These are phyloP conservation scores for Willisornis vidua DNA, from an alignment of 2,113 vertebrate species.

Conservation along the genomic window DNA sequence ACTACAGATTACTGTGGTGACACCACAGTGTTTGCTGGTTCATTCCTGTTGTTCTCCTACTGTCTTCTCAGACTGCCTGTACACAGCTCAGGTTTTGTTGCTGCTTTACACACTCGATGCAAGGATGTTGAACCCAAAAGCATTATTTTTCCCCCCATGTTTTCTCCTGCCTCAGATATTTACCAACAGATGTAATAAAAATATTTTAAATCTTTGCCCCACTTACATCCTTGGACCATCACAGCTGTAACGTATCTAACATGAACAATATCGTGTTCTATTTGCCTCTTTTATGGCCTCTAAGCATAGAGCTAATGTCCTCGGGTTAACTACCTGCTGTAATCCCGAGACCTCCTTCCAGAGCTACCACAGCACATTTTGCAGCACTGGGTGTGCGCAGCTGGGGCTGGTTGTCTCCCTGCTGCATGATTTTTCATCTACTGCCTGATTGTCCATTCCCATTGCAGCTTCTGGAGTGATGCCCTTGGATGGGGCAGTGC, in stretches of 20 bases:
- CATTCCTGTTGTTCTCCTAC: not conserved
- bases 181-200: not conserved
- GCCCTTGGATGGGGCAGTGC: not conserved
- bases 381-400: not conserved
- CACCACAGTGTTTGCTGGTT: not conserved
- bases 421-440: fast-evolving
- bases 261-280: not conserved
- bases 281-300: not conserved
- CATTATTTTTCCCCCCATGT: fast-evolving
- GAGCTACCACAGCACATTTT: not conserved
- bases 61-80: not conserved
- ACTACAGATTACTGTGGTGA: not conserved
- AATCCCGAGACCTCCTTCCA: not conserved
- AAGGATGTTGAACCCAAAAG: not conserved
- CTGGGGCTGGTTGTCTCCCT: not conserved
- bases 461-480: not conserved
- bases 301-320: fast-evolving
- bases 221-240: not conserved
- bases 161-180: not conserved
- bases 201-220: not conserved
- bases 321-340: not conserved
- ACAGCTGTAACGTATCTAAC: not conserved
- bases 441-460: not conserved
- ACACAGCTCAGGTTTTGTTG: not conserved
- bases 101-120: not conserved